Conservation (phyloP, 2,113 vertebrate genomes). For the Psilopsiagon aymara region DNA sequence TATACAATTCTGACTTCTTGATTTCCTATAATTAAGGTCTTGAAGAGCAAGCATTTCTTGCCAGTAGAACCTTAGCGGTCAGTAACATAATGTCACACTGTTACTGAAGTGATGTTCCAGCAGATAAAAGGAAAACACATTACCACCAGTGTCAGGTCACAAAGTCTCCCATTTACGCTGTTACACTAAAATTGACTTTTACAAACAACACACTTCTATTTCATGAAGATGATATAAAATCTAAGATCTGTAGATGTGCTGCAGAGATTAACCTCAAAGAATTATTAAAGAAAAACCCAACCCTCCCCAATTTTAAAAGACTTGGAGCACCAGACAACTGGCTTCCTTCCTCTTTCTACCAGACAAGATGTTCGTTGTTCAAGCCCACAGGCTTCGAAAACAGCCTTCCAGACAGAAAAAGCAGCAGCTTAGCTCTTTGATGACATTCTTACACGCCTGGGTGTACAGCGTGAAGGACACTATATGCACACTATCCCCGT, state of each 20-base stretch:
- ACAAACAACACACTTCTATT: background rate
- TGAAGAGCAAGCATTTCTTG: background rate
- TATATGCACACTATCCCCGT: background rate
- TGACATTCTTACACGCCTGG: background rate
- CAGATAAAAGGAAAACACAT: background rate
- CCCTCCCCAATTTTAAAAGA: background rate
- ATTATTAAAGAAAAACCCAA: background rate
- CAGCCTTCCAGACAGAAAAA: background rate
- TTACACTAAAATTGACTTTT: accelerated
- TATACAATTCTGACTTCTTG: background rate
- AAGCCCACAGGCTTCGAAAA: background rate
- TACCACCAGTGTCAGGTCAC: background rate
- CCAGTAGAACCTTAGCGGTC: background rate
- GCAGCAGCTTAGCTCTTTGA: background rate
- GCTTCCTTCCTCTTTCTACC: conserved; percentile 45
- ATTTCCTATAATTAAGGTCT: background rate
- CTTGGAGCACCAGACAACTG: conserved; percentile 22
- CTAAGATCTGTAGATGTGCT: background rate
- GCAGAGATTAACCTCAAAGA: background rate
- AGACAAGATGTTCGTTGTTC: conserved; percentile 24
- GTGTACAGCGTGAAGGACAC: background rate
- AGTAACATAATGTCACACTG: background rate
- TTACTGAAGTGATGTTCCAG: background rate
- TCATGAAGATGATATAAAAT: background rate
- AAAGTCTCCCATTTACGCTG: background rate